phyloP scores from a whole-genome alignment of 2,888 invertebrate genomes.

The Scaptodrosophila latifasciaeformis region DNA sequence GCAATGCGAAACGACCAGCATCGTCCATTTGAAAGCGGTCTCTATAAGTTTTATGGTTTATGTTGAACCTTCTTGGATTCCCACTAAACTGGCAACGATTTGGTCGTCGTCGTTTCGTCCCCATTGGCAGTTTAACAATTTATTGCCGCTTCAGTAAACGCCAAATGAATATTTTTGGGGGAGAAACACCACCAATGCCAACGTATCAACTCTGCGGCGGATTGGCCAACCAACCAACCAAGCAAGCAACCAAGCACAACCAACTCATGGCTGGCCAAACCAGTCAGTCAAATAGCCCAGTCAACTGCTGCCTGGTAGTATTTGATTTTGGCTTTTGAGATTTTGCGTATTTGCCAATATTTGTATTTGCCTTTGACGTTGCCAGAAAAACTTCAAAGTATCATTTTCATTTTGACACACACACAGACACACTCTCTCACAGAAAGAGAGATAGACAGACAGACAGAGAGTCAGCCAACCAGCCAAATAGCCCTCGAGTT shows the following conservation, averaged over 20 bases:
- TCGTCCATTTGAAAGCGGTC: conserved; percentile 35
- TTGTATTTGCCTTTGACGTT: conserved; percentile 46
- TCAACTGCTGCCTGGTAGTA: conserved; percentile 33
- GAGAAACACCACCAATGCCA: too few relatives aligned
- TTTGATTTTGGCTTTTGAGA: conserved; percentile 53
- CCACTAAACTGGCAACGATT: background rate
- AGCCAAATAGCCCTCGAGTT: background rate
- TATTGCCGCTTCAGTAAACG: conserved; percentile 59
- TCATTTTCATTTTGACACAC: conserved; percentile 46
- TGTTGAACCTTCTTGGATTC: conserved; percentile 25
- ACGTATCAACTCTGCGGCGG: too few relatives aligned
- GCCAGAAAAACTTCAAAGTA: conserved; percentile 42
- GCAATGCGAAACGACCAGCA: conserved; percentile 12
- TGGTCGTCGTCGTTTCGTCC: conserved; percentile 5
- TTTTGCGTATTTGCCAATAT: conserved; percentile 61
- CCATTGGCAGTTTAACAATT: conserved; percentile 42
- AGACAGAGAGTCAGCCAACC: background rate
- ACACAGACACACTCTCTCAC: background rate
- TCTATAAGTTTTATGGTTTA: conserved; percentile 58
- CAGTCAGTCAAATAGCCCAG: background rate
- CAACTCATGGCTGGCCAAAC: too few relatives aligned
- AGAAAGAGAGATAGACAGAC: conserved; percentile 15
- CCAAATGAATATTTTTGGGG: conserved; percentile 62
- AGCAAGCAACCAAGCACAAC: background rate
- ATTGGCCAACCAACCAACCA: background rate